Evolutionary conservation across 37 sponge, comb jelly and placozoan genomes (phyloP).

Genomic region (Oopsacas minuta): DNA sequence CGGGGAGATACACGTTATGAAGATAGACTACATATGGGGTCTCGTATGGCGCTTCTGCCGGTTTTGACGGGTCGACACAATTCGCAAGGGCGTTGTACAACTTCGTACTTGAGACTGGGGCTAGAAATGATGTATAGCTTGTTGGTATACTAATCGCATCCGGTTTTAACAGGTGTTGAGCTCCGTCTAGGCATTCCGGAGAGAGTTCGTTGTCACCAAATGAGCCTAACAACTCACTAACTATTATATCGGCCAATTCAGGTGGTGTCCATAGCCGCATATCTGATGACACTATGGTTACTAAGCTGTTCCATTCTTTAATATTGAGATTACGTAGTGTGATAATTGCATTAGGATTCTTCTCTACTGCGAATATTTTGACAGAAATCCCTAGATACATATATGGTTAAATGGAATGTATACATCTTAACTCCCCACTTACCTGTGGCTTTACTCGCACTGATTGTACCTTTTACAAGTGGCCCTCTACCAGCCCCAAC

Average conservation of each 20-base stretch:
- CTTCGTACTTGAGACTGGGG: constrained; percentile 66
- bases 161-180: constrained; percentile 72
- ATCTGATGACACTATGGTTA: constrained; percentile 70
- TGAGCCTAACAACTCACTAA: constrained; percentile 96
- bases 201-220: constrained; percentile 99
- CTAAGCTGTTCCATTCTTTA: constrained; percentile 57
- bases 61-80: constrained; percentile 23
- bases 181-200: constrained; percentile 98
- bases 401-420: background rate
- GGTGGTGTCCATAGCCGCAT: constrained; percentile 90
- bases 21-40: constrained; percentile 85
- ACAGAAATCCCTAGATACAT: background rate
- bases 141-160: constrained; percentile 85
- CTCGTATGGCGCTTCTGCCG: constrained; percentile 48
- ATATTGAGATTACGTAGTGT: constrained; percentile 60
- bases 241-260: constrained; percentile 83
- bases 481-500: constrained; percentile 97
- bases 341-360: constrained; percentile 87
- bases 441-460: constrained; percentile 40
- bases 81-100: constrained; percentile 50
- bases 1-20: constrained; percentile 40
- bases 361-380: constrained; percentile 84
- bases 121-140: constrained; percentile 79
- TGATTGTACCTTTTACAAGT: constrained; percentile 58
- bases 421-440: background rate